Evolutionary conservation across 2,797 vertebrate species (phyloP), one percentile per base, ranked within the genome.

Genomic region (Nannoperca australis): DNA sequence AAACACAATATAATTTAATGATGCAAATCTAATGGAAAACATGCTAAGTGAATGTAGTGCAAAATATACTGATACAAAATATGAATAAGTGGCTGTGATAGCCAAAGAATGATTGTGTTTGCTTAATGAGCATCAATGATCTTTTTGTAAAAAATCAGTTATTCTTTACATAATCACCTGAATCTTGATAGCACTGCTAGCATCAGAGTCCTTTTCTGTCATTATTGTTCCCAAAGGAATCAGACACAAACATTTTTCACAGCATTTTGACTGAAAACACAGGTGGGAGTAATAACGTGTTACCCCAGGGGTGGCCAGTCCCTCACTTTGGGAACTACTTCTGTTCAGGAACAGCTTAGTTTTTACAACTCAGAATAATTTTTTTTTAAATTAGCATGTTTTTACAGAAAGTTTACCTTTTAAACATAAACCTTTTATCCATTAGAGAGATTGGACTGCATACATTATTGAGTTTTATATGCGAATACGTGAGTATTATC

Each of bases 11-110:
- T 36, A 0, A 27, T n/a, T 30, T 47, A 49, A 64, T 73, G 42
- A 56, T 73, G n/a, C 50, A 55, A 36, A 55, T 55, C n/a, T 64
- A 73, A 73, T 54, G 1, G 49, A 62, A 36, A 73, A 63, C 12
- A 53, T 53, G 30, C 2, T 38, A 24, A 38, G 24, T 66, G 11
- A 47, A 55, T 69, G 50, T 15, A 1, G 40, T 55, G 60, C 1
- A 63, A 38, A 64, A 56, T 56, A 55, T 34, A 64, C 38, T 45
- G 1, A 24, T 24, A 64, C 12, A 38, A 40, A 40, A 27, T 8
- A 22, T 24, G 27, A 59, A 27, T 49, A 24, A 36, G 34, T 44
- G 24, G 13, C 18, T 3, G 17, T 38, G n/a, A n/a, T 14, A 69
- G 42, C 27, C 18, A 10, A 47, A 24, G n/a, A n/a, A 24, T 17